Evolutionary conservation across 2,113 vertebrate species (phyloP).

Genomic region (Corythoichthys haematopterus): DNA sequence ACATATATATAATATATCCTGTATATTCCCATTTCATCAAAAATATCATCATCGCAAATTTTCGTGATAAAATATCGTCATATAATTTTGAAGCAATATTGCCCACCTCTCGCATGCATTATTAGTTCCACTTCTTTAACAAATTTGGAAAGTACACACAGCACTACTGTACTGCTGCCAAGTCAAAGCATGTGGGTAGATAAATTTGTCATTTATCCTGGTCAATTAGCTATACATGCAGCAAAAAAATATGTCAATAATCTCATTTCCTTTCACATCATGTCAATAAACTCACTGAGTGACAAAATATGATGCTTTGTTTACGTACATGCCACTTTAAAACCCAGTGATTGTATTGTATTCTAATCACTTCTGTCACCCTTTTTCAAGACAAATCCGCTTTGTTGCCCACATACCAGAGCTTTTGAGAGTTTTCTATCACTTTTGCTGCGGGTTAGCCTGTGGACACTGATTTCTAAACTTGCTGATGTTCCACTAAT

Average conservation of each 20-base stretch:
- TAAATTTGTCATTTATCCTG: background rate
- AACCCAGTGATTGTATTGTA: background rate
- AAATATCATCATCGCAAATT: no score
- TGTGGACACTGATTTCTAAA: conserved; percentile 44
- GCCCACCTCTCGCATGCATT: no score
- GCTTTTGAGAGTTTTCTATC: conserved; percentile 29
- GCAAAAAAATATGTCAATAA: background rate
- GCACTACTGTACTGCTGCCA: no score
- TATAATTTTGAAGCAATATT: no score
- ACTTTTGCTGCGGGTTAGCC: conserved; percentile 43
- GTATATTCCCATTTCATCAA: no score
- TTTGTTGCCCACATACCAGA: conserved; percentile 21
- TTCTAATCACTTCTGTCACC: background rate
- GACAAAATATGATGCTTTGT: background rate
- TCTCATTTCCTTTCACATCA: background rate
- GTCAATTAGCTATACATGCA: background rate
- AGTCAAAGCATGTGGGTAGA: background rate
- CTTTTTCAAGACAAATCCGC: background rate
- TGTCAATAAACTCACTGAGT: background rate
- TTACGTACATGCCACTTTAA: background rate
- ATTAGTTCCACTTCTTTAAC: no score
- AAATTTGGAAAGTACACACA: background rate
- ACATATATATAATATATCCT: no score
- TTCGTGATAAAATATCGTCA: no score
- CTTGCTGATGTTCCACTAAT: conserved; percentile 55